Conservation (phyloP, 1,140 invertebrate genomes). For the Pachyrhynchus sulphureomaculatus region DNA sequence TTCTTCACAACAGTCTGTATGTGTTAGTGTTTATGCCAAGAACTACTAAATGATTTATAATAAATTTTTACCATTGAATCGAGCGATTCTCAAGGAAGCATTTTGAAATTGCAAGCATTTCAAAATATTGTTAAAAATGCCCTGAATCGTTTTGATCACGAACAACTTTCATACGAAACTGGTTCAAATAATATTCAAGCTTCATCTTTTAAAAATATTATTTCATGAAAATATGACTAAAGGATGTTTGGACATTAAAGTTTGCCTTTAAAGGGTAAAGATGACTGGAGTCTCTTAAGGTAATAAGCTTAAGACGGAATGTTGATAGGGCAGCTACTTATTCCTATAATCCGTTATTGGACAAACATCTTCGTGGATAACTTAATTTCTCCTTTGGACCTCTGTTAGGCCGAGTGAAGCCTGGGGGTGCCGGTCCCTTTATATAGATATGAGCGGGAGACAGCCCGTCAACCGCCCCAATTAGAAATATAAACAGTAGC, state of each 20-base stretch:
- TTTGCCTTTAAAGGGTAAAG: background rate
- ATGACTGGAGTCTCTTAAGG: constrained; percentile 12
- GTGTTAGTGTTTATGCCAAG: no score
- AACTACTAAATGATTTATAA: no score
- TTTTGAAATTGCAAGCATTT: no score
- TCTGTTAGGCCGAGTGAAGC: constrained; percentile 29
- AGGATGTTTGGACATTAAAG: constrained; percentile 18
- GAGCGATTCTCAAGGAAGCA: no score
- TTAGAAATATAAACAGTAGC: constrained; percentile 28
- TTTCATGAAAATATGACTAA: background rate
- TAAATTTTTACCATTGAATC: no score
- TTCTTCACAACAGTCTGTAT: no score
- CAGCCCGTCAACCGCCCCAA: constrained; percentile 13
- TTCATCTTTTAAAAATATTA: constrained; percentile 1
- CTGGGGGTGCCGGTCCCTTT: constrained; percentile 20
- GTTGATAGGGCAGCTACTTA: constrained; percentile 12
- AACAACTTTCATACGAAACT: no score
- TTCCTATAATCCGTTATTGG: constrained; percentile 29
- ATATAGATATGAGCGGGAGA: constrained; percentile 26
- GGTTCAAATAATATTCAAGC: no score
- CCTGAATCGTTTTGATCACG: no score
- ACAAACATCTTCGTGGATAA: constrained; percentile 35
- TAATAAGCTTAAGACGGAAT: constrained; percentile 28
- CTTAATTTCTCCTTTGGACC: constrained; percentile 31
- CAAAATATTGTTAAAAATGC: no score